phyloP scores from a whole-genome alignment of 2,113 vertebrate species.

The Anguilla japonica region DNA sequence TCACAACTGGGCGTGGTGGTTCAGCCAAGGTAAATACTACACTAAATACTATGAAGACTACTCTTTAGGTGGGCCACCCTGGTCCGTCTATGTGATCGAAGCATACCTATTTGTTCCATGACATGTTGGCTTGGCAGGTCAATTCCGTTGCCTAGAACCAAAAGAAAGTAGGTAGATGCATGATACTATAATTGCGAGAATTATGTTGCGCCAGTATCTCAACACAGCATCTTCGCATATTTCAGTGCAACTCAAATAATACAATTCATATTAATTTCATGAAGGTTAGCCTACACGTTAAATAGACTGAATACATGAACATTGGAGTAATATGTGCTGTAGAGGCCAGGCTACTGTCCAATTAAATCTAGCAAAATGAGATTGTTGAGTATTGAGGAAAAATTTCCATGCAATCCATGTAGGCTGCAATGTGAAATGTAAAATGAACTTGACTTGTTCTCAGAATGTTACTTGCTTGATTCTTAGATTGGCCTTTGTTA shows the following conservation, averaged over 20 bases:
- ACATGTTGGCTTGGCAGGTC: constrained; percentile 56
- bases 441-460: neutral
- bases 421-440: neutral
- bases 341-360: neutral
- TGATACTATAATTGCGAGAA: neutral
- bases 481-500: neutral
- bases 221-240: neutral
- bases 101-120: constrained; percentile 70
- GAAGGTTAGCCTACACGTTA: neutral
- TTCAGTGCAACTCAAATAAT: neutral
- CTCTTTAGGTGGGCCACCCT: too few relatives aligned
- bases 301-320: neutral
- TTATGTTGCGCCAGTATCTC: neutral
- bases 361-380: neutral
- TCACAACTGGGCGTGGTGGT: too few relatives aligned
- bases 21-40: too few relatives aligned
- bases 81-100: neutral
- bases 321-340: neutral
- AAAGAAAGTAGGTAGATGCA: neutral
- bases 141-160: constrained; percentile 64
- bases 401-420: neutral
- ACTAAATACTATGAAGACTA: too few relatives aligned
- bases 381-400: neutral
- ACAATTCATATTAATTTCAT: neutral
- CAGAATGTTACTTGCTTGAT: neutral